A percentile compares a stretch with the other conserved stretches of the same genome.
Evolutionary conservation across 2,797 vertebrate genomes (phyloP).

Genomic region (Lutjanus campechanus): DNA sequence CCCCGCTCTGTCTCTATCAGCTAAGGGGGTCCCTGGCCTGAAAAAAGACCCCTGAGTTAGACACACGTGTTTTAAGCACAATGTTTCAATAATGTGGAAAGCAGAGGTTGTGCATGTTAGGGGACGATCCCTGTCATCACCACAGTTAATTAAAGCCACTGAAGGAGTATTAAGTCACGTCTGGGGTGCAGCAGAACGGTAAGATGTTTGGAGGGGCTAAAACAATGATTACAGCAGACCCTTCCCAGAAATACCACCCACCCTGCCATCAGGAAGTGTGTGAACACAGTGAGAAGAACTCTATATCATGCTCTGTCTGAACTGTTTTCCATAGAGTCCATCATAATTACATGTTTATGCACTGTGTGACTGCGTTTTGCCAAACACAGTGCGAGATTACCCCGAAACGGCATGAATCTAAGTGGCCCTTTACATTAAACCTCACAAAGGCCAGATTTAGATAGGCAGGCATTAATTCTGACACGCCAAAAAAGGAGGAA

Average conservation of each 20-base stretch:
- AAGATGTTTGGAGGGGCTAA: slow-evolving; percentile 44
- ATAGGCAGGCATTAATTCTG: slow-evolving; percentile 62
- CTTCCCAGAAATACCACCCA: slow-evolving; percentile 57
- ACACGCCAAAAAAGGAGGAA: slow-evolving; percentile 31
- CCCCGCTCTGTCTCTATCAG: too few species aligned
- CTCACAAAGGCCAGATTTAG: slow-evolving; percentile 68
- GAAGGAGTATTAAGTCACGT: slow-evolving; percentile 61
- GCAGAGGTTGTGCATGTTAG: slow-evolving; percentile 32
- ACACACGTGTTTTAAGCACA: neutral
- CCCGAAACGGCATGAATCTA: slow-evolving; percentile 53
- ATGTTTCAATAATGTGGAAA: slow-evolving; percentile 47
- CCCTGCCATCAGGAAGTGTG: slow-evolving; percentile 26
- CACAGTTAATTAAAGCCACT: slow-evolving; percentile 58
- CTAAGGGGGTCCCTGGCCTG: too few species aligned
- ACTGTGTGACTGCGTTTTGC: slow-evolving; percentile 33
- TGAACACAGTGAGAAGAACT: slow-evolving; percentile 13
- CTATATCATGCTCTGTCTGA: slow-evolving; percentile 11
- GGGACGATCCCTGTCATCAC: slow-evolving; percentile 26
- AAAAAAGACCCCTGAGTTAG: too few species aligned
- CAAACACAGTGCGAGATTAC: slow-evolving; percentile 20
- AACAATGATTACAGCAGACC: slow-evolving; percentile 67
- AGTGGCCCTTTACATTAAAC: slow-evolving; percentile 70
- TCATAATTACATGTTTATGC: slow-evolving; percentile 68
- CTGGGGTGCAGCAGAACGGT: slow-evolving; percentile 46
- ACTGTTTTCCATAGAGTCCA: slow-evolving; percentile 27